Base-by-base conservation (phyloP, 2,113 vertebrate species). In the Tretioscincus oriximinensis region DNA sequence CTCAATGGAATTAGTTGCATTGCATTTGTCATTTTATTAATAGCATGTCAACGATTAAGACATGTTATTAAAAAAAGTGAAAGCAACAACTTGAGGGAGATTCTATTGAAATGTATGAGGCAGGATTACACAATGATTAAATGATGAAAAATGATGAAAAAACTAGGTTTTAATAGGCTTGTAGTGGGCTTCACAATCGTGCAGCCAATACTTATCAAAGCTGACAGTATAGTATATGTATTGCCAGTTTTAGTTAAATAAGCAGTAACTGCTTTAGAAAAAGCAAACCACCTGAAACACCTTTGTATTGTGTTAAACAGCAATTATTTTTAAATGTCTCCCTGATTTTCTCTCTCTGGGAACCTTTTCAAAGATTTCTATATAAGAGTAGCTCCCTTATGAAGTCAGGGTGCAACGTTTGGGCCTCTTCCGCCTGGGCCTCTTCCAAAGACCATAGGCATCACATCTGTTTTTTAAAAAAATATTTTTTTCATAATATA, bases 81-180 rank as follows among this genome's bases (percentile, higher is more conserved):
- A 86, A 77, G 67, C 61, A 16, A 20, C 41, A 61, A 24, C 9
- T 63, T 28, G 54, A 31, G n/a, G 77, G 73, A 12, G 80, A 70
- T 76, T 77, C 9, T 49, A 69, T 9, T 74, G n/a, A 84, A 72
- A 54, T 49, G 5, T 1, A 71, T 83, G 84, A 84, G 78, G 16
- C 8, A 60, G 22, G 11, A 76, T 81, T 85, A 81, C 22, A 60
- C 20, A 85, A 73, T 84, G 73, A 76, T 64, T n/a, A 80, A 80
- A 54, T 4, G 74, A 1, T 28, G 26, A 28, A n/a, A n/a, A n/a
- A n/a, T n/a, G n/a, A 60, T 83, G 78, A 80, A 22, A 90, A 2
- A 69, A 41, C 22, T 74, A 10, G 12, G 1, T 67, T n/a, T 73
- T 84, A 84, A 76, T 14, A 31, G 26, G n/a, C 82, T 9, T 26